These are phyloP conservation scores for Cantharis rustica DNA, from an alignment of 2,888 invertebrate genomes.

Conservation along the genomic window DNA sequence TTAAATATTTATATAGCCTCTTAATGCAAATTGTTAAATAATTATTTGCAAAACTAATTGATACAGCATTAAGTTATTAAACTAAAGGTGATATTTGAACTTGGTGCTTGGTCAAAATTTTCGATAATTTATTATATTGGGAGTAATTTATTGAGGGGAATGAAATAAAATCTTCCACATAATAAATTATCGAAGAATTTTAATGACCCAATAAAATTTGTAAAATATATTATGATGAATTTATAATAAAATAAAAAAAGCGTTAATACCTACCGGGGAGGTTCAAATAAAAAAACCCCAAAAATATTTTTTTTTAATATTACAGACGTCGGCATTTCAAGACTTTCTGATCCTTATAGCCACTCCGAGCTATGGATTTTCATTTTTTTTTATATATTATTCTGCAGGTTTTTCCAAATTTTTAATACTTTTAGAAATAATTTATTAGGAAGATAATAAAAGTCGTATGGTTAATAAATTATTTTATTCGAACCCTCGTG, in stretches of 20 bases:
- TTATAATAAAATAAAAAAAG: not conserved
- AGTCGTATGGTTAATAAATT: not conserved
- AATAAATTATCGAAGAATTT: not conserved
- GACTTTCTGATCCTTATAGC: not conserved
- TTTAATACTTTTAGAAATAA: not conserved
- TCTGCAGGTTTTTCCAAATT: not conserved
- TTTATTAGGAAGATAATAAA: not conserved
- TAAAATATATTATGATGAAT: not conserved
- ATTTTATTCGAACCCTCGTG: not conserved
- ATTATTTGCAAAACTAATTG: constrained; percentile 28
- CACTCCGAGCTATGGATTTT: not conserved
- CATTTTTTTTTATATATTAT: not conserved
- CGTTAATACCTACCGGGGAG: not conserved
- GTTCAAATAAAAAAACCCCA: not conserved
- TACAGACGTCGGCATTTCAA: no score
- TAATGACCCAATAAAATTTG: not conserved
- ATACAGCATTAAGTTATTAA: constrained; percentile 22
- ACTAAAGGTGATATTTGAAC: constrained; percentile 8
- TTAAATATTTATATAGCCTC: constrained; percentile 17
- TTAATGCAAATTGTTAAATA: constrained; percentile 5
- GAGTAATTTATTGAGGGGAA: not conserved
- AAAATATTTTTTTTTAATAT: no score
- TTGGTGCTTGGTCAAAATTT: not conserved
- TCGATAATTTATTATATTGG: not conserved
- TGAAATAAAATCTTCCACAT: not conserved